Base-by-base conservation (phyloP, 2,113 vertebrate species). In the Corythaixoides concolor region DNA sequence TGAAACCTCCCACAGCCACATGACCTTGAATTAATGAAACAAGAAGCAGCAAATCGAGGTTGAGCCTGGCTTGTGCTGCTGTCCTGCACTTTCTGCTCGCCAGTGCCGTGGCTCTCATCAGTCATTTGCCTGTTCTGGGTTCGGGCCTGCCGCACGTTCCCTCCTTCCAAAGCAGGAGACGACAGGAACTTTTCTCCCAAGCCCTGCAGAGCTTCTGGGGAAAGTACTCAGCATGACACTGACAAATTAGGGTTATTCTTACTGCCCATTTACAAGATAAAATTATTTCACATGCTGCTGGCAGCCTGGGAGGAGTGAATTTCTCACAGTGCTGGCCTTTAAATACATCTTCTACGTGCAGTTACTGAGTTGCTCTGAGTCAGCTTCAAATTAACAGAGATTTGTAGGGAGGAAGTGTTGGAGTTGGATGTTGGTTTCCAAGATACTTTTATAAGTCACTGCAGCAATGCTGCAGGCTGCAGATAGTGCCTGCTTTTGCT, bases 231-330 rank as follows among this genome's bases (percentile, higher is more conserved):
- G 52, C 50, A 8, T 49, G 67, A 79, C 59, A 37, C 69, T 55
- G 90, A 91, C 60, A 93, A 90, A 84, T 92, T 73, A 45, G 58
- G 59, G 69, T 87, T 93, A 52, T 89, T 90, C 49, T 68, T 93
- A 30, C 81, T 95, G 47, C 59, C 79, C 59, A 30, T 83, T 94
- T 88, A 52, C 45, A 85, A 94, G 77, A 78, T 72, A 72, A 77
- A 89, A 72, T 91, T 52, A 75, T 87, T 95, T 85, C 20, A 32
- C 45, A 12, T 74, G 13, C 66, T 92, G 30, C 60, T 92, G 77
- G 70, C 70, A 89, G 79, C 56, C 39, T 74, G 49, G 41, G 58
- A 84, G 66, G 62, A 90, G 49, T 10, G 10, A 56, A 68, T 96
- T 95, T 95, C 94, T 97, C 70, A 72, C 56, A 83, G 78, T 5